These are phyloP conservation scores for Zygogramma bicolorata DNA, from an alignment of 2,888 invertebrate species.

Conservation along the genomic window DNA sequence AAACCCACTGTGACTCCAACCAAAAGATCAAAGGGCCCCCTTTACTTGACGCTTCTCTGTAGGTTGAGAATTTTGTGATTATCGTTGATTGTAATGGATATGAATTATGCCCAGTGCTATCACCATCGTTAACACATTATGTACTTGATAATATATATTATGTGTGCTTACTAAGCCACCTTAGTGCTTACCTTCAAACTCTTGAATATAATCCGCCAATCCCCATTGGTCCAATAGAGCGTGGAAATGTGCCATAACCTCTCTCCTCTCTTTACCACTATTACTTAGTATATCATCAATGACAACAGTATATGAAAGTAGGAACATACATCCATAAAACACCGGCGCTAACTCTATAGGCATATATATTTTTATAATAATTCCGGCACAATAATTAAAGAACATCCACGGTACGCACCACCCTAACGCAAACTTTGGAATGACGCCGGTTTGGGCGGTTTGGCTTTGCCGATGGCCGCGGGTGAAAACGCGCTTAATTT, in stretches of 20 bases:
- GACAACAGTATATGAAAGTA: not conserved
- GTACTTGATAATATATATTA: not conserved
- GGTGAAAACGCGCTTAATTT: not conserved
- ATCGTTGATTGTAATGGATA: not conserved
- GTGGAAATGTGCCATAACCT: not conserved
- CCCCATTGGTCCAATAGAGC: not conserved
- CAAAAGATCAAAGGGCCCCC: not conserved
- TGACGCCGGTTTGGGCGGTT: not conserved
- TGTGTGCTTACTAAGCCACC: too few species aligned
- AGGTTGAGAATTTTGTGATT: not conserved
- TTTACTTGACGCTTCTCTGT: not conserved
- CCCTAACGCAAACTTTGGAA: not conserved
- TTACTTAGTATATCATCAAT: not conserved
- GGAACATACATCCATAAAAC: not conserved
- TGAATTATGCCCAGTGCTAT: too few species aligned
- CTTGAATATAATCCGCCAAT: not conserved
- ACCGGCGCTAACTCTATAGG: not conserved
- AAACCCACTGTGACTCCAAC: too few species aligned
- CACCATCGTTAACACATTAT: not conserved
- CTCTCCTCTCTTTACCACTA: not conserved
- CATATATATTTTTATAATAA: too few species aligned
- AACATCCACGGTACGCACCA: not conserved
- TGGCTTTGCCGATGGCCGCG: not conserved
- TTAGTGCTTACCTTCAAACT: constrained; percentile 10
- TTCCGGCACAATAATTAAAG: not conserved